Evolutionary conservation across 2,888 invertebrate genomes (phyloP), one percentile per base, ranked within the genome.

Genomic region (Yponomeuta sedellus): DNA sequence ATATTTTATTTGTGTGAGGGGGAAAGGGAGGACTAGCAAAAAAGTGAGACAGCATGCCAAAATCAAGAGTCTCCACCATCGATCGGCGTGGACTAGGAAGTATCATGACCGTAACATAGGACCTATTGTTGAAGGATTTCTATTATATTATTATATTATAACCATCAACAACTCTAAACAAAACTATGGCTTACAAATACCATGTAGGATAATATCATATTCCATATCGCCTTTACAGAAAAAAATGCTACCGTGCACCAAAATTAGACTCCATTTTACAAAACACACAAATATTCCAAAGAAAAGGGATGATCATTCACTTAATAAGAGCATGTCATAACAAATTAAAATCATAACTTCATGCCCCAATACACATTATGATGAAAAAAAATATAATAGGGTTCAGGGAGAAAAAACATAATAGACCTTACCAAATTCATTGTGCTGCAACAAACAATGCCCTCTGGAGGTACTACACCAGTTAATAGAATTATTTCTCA

Each of bases 311-410:
- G 74, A 71, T 34, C 6, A 34, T 72, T 74, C 70, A 52, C 44
- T 82, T 80, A 83, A 84, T 83, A 81, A 79, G 79, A 82, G 75
- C 82, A 81, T 91, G 92, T 88, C 91, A 88, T 80, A 91, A 89
- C 85, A 84, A 80, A 90, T 92, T 83, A 90, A 52, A 81, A 90
- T 91, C 92, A 92, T 91, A 91, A 88, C 83, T 87, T 81, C 78
- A 88, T 68, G 73, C 80, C 79, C 86, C 83, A 91, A 86, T 88
- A 79, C 80, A 71, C 78, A 79, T 78, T 78, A 75, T 77, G 79
- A 80, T 52, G 80, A 82, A 79, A 77, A 73, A 34, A 65, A 61
- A 22, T 63, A 79, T 77, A 77, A 80, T 74, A 72, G 79, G 74
- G 75, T 52, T 52, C 16, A 52, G 44, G 16, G 16, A 79, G 82